phyloP scores from a whole-genome alignment of 2,113 vertebrate species.

The Synodontis membranacea region DNA sequence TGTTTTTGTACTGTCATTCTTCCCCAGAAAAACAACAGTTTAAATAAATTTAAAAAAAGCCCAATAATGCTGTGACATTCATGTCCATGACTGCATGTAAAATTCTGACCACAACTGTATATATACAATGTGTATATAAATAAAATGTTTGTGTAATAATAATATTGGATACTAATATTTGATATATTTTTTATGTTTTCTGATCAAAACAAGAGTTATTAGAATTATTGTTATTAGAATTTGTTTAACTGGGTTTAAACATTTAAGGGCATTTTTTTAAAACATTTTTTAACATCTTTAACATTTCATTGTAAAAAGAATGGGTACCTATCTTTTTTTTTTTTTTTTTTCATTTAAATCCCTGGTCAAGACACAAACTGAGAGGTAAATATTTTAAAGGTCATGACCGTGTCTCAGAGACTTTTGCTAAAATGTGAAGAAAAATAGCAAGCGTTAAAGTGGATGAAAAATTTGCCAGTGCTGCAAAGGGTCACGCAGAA shows the following conservation, averaged over 20 bases:
- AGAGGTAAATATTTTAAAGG: background rate
- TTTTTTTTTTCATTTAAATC: background rate
- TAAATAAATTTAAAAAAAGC: too few relatives aligned
- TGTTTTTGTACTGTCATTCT: too few relatives aligned
- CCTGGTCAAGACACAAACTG: background rate
- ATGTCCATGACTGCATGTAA: too few relatives aligned
- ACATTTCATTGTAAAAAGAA: background rate
- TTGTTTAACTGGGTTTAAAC: background rate
- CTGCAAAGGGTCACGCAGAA: background rate
- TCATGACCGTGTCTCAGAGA: background rate
- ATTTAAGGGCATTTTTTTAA: background rate
- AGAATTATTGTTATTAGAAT: background rate
- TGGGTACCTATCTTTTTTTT: background rate
- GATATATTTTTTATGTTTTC: background rate
- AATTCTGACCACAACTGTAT: too few relatives aligned
- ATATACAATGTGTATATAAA: too few relatives aligned
- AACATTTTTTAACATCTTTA: too few relatives aligned
- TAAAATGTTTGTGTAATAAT: too few relatives aligned
- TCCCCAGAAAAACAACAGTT: too few relatives aligned
- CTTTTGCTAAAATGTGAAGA: background rate
- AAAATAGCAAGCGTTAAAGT: background rate
- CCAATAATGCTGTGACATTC: too few relatives aligned
- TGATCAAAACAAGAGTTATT: background rate
- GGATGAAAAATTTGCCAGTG: slow-evolving; percentile 1
- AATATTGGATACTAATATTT: too few relatives aligned